Conservation (phyloP, 2,797 vertebrate genomes). For the Bryconaethiops microstoma region DNA sequence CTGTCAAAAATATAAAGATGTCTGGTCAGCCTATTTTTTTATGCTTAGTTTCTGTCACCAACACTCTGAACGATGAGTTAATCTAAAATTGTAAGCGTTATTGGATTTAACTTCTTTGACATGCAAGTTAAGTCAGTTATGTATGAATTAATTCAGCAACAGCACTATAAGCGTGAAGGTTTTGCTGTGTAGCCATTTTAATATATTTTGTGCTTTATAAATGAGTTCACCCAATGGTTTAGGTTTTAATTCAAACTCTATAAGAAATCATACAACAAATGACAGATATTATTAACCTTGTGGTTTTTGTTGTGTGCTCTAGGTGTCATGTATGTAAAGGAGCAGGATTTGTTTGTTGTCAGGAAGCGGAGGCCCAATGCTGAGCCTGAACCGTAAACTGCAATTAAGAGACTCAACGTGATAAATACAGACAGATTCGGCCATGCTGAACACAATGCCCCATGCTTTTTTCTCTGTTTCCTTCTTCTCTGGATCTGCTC, state of each 20-base stretch:
- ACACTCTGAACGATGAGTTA: too few relatives aligned
- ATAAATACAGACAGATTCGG: conserved; percentile 70
- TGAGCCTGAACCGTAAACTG: conserved; percentile 40
- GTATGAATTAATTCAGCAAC: neutral
- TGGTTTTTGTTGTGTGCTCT: neutral
- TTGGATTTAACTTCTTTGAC: neutral
- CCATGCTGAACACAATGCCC: conserved; percentile 54
- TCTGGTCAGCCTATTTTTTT: too few relatives aligned
- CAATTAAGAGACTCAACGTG: conserved; percentile 72
- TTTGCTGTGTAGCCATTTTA: too few relatives aligned
- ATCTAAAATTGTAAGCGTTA: neutral
- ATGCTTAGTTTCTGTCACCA: too few relatives aligned
- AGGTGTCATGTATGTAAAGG: neutral
- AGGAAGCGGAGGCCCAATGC: neutral
- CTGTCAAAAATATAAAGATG: too few relatives aligned
- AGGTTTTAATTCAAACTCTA: too few relatives aligned
- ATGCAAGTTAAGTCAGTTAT: too few relatives aligned
- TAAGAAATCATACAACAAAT: too few relatives aligned
- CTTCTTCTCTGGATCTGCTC: conserved; percentile 57
- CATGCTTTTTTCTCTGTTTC: conserved; percentile 54
- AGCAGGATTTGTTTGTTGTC: neutral
- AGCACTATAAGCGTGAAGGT: neutral
- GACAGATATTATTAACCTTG: neutral
- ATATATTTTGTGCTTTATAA: too few relatives aligned
- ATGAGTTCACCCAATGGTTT: too few relatives aligned